These are phyloP conservation scores for Drosophila nigricruria DNA, from an alignment of 2,888 invertebrate genomes.

Conservation along the genomic window DNA sequence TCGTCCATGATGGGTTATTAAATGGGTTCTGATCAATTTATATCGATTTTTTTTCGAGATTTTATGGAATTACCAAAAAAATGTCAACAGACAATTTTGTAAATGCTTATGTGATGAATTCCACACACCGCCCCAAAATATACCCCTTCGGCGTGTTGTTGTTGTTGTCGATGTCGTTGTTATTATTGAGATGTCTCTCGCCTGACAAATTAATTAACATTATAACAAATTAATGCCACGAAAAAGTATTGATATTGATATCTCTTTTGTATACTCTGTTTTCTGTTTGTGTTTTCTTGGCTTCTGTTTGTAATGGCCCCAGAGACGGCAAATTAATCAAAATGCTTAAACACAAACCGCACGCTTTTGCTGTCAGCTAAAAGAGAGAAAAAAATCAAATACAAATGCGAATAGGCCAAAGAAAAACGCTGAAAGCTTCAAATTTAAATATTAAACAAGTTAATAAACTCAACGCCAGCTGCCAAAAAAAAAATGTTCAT, in stretches of 20 bases:
- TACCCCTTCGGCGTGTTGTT: background rate
- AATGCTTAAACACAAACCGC: conserved; percentile 57
- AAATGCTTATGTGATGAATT: conserved; percentile 29
- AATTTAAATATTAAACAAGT: conserved; percentile 72
- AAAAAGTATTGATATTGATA: conserved; percentile 38
- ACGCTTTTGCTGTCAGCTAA: conserved; percentile 77
- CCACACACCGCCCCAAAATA: background rate
- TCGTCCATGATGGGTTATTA: conserved; percentile 19
- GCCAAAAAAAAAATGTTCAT: conserved; percentile 18
- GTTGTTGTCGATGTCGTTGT: background rate
- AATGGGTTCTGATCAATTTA: conserved; percentile 1
- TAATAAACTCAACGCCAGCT: conserved; percentile 50
- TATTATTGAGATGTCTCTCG: conserved; percentile 40
- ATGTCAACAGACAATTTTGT: conserved; percentile 43
- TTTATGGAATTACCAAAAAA: conserved; percentile 23
- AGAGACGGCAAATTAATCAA: conserved; percentile 68
- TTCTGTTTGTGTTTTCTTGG: conserved; percentile 31
- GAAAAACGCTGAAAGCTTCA: conserved; percentile 58
- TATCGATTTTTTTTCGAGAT: conserved; percentile 2
- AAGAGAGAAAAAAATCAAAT: conserved; percentile 25
- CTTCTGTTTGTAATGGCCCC: conserved; percentile 58
- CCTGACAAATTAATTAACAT: conserved; percentile 79
- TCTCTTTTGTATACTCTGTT: conserved; percentile 17
- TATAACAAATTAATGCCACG: conserved; percentile 65
- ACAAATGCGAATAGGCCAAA: conserved; percentile 44